Conservation (phyloP, 2,113 vertebrate species). For the Lamprotornis superbus region DNA sequence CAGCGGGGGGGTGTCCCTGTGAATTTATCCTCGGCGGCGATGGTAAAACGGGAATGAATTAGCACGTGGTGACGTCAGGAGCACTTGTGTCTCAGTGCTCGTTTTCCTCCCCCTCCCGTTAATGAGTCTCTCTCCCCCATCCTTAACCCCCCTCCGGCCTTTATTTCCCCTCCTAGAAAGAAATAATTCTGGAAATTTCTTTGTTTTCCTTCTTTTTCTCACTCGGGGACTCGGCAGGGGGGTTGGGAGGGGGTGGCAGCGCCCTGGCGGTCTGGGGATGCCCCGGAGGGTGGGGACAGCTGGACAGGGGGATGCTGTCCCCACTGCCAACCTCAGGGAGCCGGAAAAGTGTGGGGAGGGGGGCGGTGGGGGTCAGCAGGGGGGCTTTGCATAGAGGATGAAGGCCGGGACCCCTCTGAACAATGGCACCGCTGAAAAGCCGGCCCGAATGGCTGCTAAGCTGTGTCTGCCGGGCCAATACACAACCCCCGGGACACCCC, state of each 20-base stretch:
- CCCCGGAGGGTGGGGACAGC: background rate
- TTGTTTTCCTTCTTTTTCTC: background rate
- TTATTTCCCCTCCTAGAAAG: background rate
- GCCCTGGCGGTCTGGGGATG: background rate
- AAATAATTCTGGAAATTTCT: background rate
- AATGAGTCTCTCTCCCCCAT: background rate
- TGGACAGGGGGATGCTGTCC: no score
- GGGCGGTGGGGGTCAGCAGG: background rate
- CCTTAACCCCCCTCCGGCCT: background rate
- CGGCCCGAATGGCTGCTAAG: background rate
- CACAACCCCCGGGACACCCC: background rate
- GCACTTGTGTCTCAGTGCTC: background rate
- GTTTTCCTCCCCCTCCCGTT: background rate
- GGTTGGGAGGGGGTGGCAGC: background rate
- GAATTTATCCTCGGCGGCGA: constrained; percentile 36
- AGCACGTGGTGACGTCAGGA: background rate
- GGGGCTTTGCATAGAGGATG: background rate
- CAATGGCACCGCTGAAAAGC: background rate
- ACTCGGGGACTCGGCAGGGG: accelerated
- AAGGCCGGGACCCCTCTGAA: background rate
- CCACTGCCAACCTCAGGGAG: background rate
- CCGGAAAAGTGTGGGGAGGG: background rate
- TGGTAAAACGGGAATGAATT: constrained; percentile 23
- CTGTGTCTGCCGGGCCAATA: constrained; percentile 16
- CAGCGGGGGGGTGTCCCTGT: constrained; percentile 5